Base-by-base conservation (phyloP, 2,797 vertebrate genomes). In the Eutrigla gurnardus region DNA sequence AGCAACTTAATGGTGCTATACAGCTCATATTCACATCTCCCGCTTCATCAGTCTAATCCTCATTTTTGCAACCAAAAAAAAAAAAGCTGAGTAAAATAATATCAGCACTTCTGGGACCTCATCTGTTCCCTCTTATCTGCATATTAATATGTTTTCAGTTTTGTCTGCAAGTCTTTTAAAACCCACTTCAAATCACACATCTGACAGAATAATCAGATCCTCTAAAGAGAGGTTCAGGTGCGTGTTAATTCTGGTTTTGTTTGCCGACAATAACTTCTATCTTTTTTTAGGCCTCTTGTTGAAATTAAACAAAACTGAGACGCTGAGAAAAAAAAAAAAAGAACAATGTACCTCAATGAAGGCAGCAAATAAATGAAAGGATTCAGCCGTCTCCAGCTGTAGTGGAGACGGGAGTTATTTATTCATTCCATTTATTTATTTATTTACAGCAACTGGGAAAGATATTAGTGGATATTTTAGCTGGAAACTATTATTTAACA, bases 241-340 rank as follows among this genome's bases (percentile, higher is more conserved):
- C 33, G 1, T 49, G 53, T 69, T 67, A n/a, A 9, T 61, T 76
- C 60, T 40, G 12, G 60, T 78, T 70, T 60, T n/a, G 8, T 68
- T 73, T 69, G 40, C 45, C 35, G 52, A 69, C 39, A 79, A 70
- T 70, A 65, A 67, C 11, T 35, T 60, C 0, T 37, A 42, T 70
- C 53, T 76, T 60, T 75, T 65, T 62, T 65, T 49, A 42, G 18
- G 55, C 39, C n/a, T 55, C 46, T 71, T 74, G 58, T 54, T 78
- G 39, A 80, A 80, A 83, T 75, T 11, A 62, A 66, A 77, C 47
- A 64, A 47, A 54, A 82, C 25, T 17, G 7, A 83, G 73, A 77
- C 3, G 15, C 12, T 39, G 63, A 64, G 39, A 25, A 2, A 25
- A 25, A 25, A 25, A n/a, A 14, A 15, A 62, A 52, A 14, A 53